phyloP scores from a whole-genome alignment of 2,797 vertebrate species.

The Bradypodion ventrale region DNA sequence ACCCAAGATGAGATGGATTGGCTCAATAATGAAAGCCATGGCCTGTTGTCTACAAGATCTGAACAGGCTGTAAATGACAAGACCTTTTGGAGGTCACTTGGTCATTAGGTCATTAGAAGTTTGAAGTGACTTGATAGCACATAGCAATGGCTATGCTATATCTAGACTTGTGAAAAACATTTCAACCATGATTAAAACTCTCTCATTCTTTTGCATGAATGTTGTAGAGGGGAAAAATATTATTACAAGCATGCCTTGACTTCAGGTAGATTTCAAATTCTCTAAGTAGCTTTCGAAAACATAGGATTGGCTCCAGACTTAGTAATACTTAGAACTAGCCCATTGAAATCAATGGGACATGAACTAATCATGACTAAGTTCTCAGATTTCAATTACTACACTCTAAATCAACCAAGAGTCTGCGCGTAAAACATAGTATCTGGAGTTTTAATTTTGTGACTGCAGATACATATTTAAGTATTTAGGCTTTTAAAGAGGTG shows the following conservation, averaged over 20 bases:
- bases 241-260: background rate
- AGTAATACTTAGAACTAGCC: background rate
- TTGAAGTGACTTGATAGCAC: too few relatives aligned
- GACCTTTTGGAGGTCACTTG: too few relatives aligned
- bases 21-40: too few relatives aligned
- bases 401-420: background rate
- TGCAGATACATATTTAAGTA: background rate
- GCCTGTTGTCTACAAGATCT: too few relatives aligned
- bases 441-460: background rate
- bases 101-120: too few relatives aligned
- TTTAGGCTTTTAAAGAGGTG: background rate
- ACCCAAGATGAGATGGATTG: too few relatives aligned
- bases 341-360: background rate
- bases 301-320: background rate
- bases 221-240: background rate
- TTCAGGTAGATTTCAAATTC: too few relatives aligned
- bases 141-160: background rate
- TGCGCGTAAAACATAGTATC: background rate
- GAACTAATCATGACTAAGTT: background rate
- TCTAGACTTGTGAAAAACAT: background rate
- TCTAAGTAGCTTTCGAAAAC: background rate
- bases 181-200: background rate
- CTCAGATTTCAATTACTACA: background rate
- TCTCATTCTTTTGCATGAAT: background rate
- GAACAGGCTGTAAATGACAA: too few relatives aligned